These are phyloP conservation scores for Bradypus variegatus DNA, from an alignment of 2,797 vertebrate species.

Conservation along the genomic window DNA sequence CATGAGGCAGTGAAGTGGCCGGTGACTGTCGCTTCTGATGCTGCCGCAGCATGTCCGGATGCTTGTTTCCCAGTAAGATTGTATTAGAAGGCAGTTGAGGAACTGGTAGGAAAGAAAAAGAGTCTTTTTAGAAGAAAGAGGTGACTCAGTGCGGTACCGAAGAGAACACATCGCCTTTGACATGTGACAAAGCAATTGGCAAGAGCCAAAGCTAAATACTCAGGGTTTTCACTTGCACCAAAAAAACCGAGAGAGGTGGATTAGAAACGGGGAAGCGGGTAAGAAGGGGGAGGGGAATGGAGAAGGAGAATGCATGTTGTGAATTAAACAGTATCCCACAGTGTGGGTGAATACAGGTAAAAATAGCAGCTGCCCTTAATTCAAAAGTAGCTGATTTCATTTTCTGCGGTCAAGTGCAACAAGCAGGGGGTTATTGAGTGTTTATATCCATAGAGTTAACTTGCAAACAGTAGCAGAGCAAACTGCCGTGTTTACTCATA, in stretches of 20 bases:
- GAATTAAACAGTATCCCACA: conserved; percentile 62
- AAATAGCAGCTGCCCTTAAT: conserved; percentile 68
- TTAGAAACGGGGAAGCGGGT: conserved; percentile 48
- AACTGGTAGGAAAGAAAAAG: conserved; percentile 52
- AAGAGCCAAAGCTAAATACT: conserved; percentile 66
- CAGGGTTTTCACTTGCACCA: conserved; percentile 68
- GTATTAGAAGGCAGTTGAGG: conserved; percentile 59
- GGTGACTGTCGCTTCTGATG: conserved; percentile 63
- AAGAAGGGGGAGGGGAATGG: conserved; percentile 58
- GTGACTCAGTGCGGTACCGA: conserved; percentile 66
- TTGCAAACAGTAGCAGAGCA: conserved; percentile 59
- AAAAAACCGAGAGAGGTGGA: conserved; percentile 41
- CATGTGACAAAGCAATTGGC: conserved; percentile 74
- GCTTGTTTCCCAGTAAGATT: conserved; percentile 66
- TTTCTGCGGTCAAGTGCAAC: conserved; percentile 61
- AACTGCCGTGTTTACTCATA: conserved; percentile 67
- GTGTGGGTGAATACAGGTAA: conserved; percentile 59
- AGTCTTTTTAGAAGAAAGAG: conserved; percentile 57
- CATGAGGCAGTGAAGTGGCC: conserved; percentile 70
- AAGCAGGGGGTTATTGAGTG: conserved; percentile 48
- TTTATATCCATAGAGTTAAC: conserved; percentile 66
- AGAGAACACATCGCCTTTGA: conserved; percentile 72
- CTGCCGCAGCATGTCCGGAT: conserved; percentile 72
- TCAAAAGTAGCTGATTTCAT: conserved; percentile 70
- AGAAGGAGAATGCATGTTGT: conserved; percentile 55